Conservation (phyloP, 2,888 invertebrate species). For the Eretmocerus hayati region DNA sequence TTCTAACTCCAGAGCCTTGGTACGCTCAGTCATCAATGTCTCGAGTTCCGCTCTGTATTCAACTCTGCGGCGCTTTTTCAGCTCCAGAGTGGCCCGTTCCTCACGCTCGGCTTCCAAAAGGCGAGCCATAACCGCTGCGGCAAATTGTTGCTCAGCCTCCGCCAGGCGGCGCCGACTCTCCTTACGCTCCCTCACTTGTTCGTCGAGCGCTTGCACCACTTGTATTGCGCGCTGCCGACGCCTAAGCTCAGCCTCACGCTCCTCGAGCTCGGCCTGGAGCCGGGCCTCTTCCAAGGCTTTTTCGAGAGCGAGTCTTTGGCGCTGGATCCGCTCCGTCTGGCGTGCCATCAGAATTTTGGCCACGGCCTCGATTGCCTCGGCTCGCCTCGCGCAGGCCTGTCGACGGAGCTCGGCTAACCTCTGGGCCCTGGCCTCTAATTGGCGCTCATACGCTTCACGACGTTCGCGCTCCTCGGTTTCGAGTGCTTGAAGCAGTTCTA, state of each 20-base stretch:
- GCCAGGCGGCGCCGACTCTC: constrained; percentile 27
- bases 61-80: constrained; percentile 27
- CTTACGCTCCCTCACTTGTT: constrained; percentile 32
- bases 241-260: constrained; percentile 25
- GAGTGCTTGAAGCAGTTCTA: no score
- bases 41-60: constrained; percentile 33
- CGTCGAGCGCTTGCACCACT: constrained; percentile 26
- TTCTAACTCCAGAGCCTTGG: constrained; percentile 21
- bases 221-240: constrained; percentile 23
- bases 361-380: background rate
- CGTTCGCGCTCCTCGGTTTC: constrained; percentile 21
- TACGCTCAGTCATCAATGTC: constrained; percentile 31
- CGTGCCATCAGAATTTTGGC: background rate
- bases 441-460: constrained; percentile 25
- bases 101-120: constrained; percentile 22
- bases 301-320: constrained; percentile 26
- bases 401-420: constrained; percentile 12
- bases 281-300: constrained; percentile 32
- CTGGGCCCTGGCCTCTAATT: constrained; percentile 26
- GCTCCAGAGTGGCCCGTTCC: constrained; percentile 19
- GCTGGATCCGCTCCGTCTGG: constrained; percentile 15
- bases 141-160: constrained; percentile 31
- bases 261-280: constrained; percentile 25
- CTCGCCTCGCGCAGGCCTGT: constrained; percentile 13
- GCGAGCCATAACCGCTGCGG: constrained; percentile 31